Evolutionary conservation across 2,888 invertebrate genomes (phyloP), one percentile per base, ranked within the genome.

Genomic region (Emmelina monodactyla): DNA sequence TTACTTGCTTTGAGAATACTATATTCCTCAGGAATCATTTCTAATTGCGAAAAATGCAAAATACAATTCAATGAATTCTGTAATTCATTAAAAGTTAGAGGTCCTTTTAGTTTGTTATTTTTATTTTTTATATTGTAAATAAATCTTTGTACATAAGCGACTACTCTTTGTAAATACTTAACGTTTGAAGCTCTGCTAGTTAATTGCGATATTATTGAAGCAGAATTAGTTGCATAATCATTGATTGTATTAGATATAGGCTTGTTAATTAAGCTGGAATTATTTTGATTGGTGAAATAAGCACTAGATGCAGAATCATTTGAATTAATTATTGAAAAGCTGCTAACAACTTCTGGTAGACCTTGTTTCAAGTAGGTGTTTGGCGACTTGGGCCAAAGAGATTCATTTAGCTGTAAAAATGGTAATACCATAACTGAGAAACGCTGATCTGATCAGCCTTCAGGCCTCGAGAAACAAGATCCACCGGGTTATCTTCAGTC

Each of bases 401-500:
- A n/a, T 7, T 25, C n/a, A 25, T 4, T 10, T 25, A n/a, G 25
- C n/a, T n/a, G 11, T 25, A 25, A 25, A 25, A 25, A 25, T 25
- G 25, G 11, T 25, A 11, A 11, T 25, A 7, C 25, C 25, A 25
- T 10, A 25, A 25, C 3, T 4, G 3, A 25, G 6, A 25, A 10
- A 9, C 11, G 25, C 25, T 25, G 25, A 25, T 3, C 11, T 25
- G 25, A 25, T 25, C n/a, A 25, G 25, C 25, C 25, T 25, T 25
- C 25, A 25, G 25, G 25, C 25, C 25, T 25, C 25, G 25, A 9
- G 25, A 25, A 25, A 25, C 25, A 25, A 25, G 25, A 25, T 25
- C 25, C 25, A 11, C 25, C 25, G n/a, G 25, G 11, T 25, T 25
- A 10, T 25, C 25, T 25, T 25, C 11, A 4, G 25, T n/a, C n/a